phyloP scores from a whole-genome alignment of 2,888 invertebrate genomes.

The Cabera pusaria region DNA sequence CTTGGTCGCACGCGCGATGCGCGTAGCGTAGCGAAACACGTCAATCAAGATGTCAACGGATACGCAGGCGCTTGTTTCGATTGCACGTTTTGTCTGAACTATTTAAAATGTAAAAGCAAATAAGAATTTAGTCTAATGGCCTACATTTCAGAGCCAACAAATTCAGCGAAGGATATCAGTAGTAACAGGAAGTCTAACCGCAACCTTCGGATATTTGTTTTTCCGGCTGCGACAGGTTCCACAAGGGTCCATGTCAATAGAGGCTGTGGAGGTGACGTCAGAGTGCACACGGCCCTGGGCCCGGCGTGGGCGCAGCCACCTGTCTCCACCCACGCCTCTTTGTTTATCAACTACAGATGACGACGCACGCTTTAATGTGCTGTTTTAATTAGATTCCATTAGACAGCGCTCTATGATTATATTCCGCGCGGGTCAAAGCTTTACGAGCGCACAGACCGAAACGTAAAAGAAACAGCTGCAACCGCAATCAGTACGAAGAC shows the following conservation, averaged over 20 bases:
- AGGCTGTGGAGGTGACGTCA: constrained; percentile 72
- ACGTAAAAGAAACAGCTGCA: constrained; percentile 30
- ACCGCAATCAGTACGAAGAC: constrained; percentile 30
- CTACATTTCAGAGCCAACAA: constrained; percentile 10
- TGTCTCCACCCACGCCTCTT: constrained; percentile 61
- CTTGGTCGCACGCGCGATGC: constrained; percentile 43
- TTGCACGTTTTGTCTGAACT: constrained; percentile 14
- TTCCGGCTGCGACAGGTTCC: constrained; percentile 48
- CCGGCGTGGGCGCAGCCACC: constrained; percentile 67
- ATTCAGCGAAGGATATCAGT: constrained; percentile 5
- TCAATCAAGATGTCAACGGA: constrained; percentile 67
- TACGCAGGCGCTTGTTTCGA: constrained; percentile 26
- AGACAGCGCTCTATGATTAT: constrained; percentile 27
- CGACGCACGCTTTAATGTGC: constrained; percentile 30
- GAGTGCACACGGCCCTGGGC: constrained; percentile 74
- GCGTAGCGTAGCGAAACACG: constrained; percentile 52
- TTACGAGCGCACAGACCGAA: constrained; percentile 31
- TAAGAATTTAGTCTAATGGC: constrained; percentile 11
- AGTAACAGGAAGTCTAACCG: constrained; percentile 25
- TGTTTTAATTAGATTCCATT: constrained; percentile 34
- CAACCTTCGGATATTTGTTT: constrained; percentile 23
- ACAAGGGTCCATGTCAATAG: constrained; percentile 48
- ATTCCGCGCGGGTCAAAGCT: constrained; percentile 23
- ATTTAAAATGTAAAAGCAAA: constrained; percentile 8
- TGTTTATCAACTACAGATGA: constrained; percentile 48